Percentiles rank a stretch among this genome's conserved stretches.
Conservation (phyloP, 2,888 invertebrate species). For the Stenurella melanura region DNA sequence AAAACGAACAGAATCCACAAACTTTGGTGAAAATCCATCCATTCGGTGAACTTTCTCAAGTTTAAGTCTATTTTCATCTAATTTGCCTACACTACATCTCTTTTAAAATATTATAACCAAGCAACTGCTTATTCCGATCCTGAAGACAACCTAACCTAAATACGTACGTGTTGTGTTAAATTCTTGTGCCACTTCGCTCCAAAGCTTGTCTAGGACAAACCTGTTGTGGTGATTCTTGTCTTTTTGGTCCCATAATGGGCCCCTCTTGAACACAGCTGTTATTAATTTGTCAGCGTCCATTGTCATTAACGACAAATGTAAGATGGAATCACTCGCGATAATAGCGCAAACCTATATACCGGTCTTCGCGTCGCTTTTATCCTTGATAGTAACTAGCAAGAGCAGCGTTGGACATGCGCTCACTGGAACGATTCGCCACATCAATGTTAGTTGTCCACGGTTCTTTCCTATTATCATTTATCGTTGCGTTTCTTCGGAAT, state of each 20-base stretch:
- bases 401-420: not conserved
- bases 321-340: not conserved
- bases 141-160: not conserved
- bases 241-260: conserved; percentile 19
- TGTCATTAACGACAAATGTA: not conserved
- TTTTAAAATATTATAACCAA: too few relatives aligned
- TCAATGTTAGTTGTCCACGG: not conserved
- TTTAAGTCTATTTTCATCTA: too few relatives aligned
- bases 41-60: too few relatives aligned
- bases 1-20: too few relatives aligned
- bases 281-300: conserved; percentile 5
- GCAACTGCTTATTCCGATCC: not conserved
- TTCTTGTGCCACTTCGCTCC: not conserved
- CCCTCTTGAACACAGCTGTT: not conserved
- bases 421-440: not conserved
- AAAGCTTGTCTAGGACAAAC: conserved; percentile 18
- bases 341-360: not conserved
- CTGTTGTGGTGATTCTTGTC: conserved; percentile 17
- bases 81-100: too few relatives aligned
- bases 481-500: not conserved
- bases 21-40: too few relatives aligned
- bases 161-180: conserved; percentile 13
- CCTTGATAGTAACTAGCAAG: not conserved
- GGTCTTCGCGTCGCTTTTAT: not conserved
- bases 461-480: not conserved